These are phyloP conservation scores for Camelus bactrianus DNA, from an alignment of 2,113 vertebrate genomes.

Conservation along the genomic window DNA sequence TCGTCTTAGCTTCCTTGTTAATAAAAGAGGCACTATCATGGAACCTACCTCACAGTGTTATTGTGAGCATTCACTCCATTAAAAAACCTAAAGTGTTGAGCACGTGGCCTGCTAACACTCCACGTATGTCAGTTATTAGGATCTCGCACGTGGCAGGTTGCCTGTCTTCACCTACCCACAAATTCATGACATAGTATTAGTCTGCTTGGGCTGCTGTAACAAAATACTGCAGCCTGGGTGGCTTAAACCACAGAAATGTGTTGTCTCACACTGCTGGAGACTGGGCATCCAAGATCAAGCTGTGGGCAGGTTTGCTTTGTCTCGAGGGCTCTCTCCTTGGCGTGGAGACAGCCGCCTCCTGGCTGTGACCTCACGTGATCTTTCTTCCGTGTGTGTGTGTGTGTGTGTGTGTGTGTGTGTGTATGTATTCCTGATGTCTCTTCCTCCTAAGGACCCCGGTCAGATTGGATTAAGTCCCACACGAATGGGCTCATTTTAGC, in stretches of 20 bases:
- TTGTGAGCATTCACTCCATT: neutral
- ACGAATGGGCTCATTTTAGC: neutral
- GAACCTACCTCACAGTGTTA: neutral
- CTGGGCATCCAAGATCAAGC: neutral
- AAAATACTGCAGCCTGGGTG: neutral
- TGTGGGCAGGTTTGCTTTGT: neutral
- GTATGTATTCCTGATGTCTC: neutral
- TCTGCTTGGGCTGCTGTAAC: neutral
- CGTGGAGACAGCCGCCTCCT: neutral
- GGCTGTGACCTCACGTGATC: neutral
- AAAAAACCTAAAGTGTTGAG: neutral
- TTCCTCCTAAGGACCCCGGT: neutral
- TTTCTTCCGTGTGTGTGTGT: neutral
- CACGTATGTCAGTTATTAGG: neutral
- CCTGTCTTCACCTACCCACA: neutral
- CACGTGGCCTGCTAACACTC: neutral
- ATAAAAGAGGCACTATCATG: neutral
- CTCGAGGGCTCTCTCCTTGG: neutral
- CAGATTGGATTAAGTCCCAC: neutral
- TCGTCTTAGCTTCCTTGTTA: neutral
- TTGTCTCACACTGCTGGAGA: neutral
- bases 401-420: rapidly evolving
- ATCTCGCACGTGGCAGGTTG: neutral
- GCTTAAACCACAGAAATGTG: neutral
- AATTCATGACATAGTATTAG: neutral